Base-by-base conservation (phyloP, 23 tunicate genomes). In the Phallusia fumigata region DNA sequence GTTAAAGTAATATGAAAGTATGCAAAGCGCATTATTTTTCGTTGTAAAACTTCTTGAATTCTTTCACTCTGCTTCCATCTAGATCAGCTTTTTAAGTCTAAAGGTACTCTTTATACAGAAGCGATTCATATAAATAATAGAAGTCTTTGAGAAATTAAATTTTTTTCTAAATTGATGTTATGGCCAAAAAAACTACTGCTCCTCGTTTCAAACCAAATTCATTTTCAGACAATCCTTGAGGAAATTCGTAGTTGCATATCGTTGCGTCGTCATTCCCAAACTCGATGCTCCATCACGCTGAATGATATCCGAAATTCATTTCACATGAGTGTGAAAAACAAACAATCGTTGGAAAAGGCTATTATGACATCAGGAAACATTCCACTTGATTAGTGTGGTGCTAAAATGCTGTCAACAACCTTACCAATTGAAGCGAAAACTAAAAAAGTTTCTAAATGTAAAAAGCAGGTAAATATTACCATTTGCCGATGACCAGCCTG, bases 251-350 rank as follows among this genome's bases (percentile, higher is more conserved):
- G 79, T 33, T 94, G 98, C 85, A 81, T 89, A n/a, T 3, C 80
- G 13, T 65, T 94, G 35, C 90, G 98, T 19, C 87, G 98, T 12
- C 88, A 79, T 30, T 94, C 89, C 12, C 82, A 94, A 40, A 36
- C 82, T 31, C 73, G 98, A 64, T 87, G 95, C 53, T 86, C 98
- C 30, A 89, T 94, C 33, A 83, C 98, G 13, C 83, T 94, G 65
- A 89, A 89, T 79, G 98, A 94, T 80, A 82, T 94, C 58, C 65
- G 88, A 85, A 86, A 83, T 82, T 89, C 98, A 11, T 33, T 82
- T 28, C 88, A 89, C 49, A 64, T 94, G 89, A 85, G 85, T 65
- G 88, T 40, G 18, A 89, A 79, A 58, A 91, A 83, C 74, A 76
- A 75, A 44, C 79, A 75, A 30, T 73, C 75, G 40, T 69, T 92